Base-by-base conservation (phyloP, 2,113 vertebrate genomes). In the Clupea harengus region DNA sequence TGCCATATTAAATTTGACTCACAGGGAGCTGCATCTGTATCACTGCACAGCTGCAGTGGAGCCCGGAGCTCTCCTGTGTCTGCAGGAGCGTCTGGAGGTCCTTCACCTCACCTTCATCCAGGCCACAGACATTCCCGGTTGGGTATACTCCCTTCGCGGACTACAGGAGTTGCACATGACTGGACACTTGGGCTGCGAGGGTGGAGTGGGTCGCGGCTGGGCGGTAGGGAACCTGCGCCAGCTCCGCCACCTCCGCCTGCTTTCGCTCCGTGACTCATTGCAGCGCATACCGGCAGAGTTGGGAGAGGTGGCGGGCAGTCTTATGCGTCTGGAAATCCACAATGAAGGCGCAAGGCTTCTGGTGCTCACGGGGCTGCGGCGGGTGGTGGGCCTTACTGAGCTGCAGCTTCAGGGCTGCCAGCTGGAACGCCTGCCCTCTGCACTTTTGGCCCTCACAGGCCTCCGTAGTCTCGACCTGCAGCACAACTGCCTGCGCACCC, bases 1-100 rank as follows among this genome's bases (percentile, higher is more conserved):
- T 4, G 11, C 82, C 81, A n/a, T n/a, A 80, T 32, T 13, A 28
- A 6, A 39, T 78, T 78, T 39, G 9, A 25, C 64, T 83, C 84
- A 89, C 88, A 94, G 94, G 72, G 95, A 96, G 91, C 91, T 96
- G 78, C 95, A 96, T 57, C 92, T 96, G 17, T 92, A 92, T 85
- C 93, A 95, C 89, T 96, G 94, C 88, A 87, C 89, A 13, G 92
- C 92, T 2, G 89, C 90, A 28, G 91, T 95, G 85, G 95, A 95
- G 72, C 90, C 94, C 5, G 88, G 85, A 6, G 95, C 94, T 0
- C 93, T 95, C 39, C 75, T 32, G 0, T 89, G 93, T 64, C 91
- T 96, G 6, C 93, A 93, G 60, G 93, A 96, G 45, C 92, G 88
- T 6, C 92, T 95, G 39, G 94, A 94, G 85, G 85, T 91, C 32